phyloP scores from a whole-genome alignment of 2,888 invertebrate genomes.

The Globia sparganii region DNA sequence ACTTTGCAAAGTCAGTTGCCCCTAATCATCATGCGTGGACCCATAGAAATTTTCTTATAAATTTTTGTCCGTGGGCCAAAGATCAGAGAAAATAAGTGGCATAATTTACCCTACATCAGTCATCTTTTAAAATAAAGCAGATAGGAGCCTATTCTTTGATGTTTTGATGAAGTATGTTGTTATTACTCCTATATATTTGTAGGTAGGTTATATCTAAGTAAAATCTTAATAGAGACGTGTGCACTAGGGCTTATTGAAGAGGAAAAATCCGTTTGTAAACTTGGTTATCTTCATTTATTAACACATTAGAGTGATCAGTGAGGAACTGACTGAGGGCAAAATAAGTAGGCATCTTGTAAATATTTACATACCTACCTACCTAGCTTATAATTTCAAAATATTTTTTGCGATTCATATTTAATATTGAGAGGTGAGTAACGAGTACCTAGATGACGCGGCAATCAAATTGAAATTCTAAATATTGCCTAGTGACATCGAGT shows the following conservation, averaged over 20 bases:
- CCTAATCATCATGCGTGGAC: background rate
- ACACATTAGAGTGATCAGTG: background rate
- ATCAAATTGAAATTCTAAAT: background rate
- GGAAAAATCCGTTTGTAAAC: constrained; percentile 33
- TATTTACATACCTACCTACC: background rate
- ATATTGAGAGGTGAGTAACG: background rate
- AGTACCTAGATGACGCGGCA: background rate
- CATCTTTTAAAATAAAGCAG: background rate
- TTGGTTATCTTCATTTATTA: constrained; percentile 1
- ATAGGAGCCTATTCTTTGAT: constrained; percentile 5
- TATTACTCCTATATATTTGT: too few relatives aligned
- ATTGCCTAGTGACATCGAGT: background rate
- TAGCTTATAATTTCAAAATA: background rate
- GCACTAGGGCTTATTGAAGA: constrained; percentile 4
- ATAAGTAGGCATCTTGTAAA: background rate
- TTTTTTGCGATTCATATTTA: background rate
- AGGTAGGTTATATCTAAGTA: background rate
- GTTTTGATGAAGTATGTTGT: background rate
- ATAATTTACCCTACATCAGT: background rate
- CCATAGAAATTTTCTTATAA: background rate
- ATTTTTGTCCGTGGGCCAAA: background rate
- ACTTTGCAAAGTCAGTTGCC: background rate
- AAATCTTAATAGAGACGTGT: background rate
- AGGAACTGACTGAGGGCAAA: background rate
- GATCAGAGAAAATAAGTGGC: background rate